phyloP scores from a whole-genome alignment of 2,113 vertebrate species.

The Lagopus leucura region DNA sequence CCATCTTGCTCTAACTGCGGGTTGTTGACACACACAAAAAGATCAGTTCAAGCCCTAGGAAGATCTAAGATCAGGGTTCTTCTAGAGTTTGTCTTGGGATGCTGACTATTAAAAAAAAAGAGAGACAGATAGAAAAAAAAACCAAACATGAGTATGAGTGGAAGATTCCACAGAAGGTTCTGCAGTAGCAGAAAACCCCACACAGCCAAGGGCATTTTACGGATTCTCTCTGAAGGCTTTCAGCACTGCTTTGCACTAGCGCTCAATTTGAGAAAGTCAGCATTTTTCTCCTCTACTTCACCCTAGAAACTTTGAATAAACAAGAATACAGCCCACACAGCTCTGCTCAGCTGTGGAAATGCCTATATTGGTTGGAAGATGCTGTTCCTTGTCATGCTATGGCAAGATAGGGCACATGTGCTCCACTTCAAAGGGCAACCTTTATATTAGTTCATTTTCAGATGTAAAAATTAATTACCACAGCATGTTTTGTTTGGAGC shows the following conservation, averaged over 20 bases:
- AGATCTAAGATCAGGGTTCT: background rate
- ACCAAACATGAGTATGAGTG: background rate
- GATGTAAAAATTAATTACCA: background rate
- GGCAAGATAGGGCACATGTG: background rate
- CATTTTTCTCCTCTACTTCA: background rate
- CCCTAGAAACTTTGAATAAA: background rate
- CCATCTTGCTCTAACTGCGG: fast-evolving
- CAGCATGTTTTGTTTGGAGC: conserved; percentile 21
- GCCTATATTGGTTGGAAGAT: background rate
- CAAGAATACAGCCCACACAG: background rate
- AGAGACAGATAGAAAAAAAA: no score
- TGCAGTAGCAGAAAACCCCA: background rate
- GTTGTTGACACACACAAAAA: background rate
- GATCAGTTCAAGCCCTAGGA: background rate
- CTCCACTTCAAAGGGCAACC: background rate
- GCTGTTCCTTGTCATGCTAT: background rate
- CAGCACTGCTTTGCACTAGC: background rate
- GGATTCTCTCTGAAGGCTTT: background rate
- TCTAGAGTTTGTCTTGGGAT: background rate
- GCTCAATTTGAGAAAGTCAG: background rate
- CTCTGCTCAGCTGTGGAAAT: background rate
- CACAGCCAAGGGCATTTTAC: background rate
- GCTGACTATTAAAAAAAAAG: background rate
- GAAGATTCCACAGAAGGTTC: background rate
- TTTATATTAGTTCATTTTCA: background rate